phyloP scores from a whole-genome alignment of 2,113 vertebrate species.

The Trichechus manatus region DNA sequence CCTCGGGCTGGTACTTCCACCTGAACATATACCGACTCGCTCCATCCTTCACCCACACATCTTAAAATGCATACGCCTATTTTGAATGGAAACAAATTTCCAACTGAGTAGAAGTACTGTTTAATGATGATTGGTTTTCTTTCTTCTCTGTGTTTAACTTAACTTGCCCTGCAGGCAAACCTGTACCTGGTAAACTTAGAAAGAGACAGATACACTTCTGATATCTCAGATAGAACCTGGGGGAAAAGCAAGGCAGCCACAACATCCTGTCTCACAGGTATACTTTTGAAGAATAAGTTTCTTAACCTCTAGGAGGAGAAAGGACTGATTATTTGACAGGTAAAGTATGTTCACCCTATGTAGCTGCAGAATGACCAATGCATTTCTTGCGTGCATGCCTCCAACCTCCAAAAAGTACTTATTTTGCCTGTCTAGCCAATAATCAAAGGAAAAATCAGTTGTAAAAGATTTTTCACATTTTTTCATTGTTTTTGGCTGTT shows the following conservation, averaged over 20 bases:
- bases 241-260: not conserved
- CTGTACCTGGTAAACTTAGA: constrained; percentile 44
- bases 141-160: not conserved
- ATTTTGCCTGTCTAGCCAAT: constrained; percentile 27
- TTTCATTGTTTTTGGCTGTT: constrained; percentile 33
- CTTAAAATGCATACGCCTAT: not conserved
- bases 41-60: not conserved
- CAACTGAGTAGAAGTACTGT: not conserved
- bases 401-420: not conserved
- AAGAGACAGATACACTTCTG: constrained; percentile 4
- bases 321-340: not conserved
- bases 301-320: not conserved
- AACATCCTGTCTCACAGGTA: constrained; percentile 19
- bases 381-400: not conserved
- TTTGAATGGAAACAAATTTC: constrained; percentile 45
- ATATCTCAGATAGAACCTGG: not conserved
- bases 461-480: not conserved
- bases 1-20: not conserved
- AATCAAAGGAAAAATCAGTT: not conserved
- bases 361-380: not conserved
- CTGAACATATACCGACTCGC: not conserved
- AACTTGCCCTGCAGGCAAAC: constrained; percentile 12
- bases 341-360: not conserved
- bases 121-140: constrained; percentile 50
- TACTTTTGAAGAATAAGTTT: not conserved